A percentile compares a stretch with the other conserved stretches of the same genome.
Conservation (phyloP, 2,888 invertebrate species). For the Stenurella melanura region DNA sequence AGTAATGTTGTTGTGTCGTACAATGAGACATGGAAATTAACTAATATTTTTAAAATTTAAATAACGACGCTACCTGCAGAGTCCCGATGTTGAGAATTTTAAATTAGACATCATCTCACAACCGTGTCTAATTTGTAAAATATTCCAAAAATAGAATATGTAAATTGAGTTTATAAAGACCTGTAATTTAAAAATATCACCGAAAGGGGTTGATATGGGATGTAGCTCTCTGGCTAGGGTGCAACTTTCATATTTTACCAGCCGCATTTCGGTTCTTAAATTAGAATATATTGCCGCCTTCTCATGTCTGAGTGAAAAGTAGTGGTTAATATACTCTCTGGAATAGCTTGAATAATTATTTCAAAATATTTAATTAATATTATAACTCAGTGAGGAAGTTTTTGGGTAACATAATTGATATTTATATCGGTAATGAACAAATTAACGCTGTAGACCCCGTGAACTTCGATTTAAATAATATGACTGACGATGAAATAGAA, state of each 20-base stretch:
- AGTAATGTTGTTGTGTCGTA: neutral
- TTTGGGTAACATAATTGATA: too few species aligned
- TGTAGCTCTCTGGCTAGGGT: neutral
- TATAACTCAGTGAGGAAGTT: neutral
- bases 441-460: too few species aligned
- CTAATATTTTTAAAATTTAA: constrained; percentile 19
- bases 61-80: constrained; percentile 14
- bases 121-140: constrained; percentile 24
- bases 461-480: too few species aligned
- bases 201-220: constrained; percentile 19
- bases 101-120: constrained; percentile 15
- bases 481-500: too few species aligned
- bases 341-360: neutral
- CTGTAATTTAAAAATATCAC: constrained; percentile 26
- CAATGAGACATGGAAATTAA: constrained; percentile 14
- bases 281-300: constrained; percentile 5
- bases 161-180: constrained; percentile 22
- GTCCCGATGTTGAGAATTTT: constrained; percentile 19
- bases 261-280: neutral
- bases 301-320: neutral
- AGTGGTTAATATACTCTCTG: neutral
- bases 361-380: neutral
- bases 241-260: neutral
- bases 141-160: constrained; percentile 32
- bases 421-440: too few species aligned